Conservation (phyloP, 1,140 invertebrate genomes). For the Caenorhabditis tropicalis region DNA sequence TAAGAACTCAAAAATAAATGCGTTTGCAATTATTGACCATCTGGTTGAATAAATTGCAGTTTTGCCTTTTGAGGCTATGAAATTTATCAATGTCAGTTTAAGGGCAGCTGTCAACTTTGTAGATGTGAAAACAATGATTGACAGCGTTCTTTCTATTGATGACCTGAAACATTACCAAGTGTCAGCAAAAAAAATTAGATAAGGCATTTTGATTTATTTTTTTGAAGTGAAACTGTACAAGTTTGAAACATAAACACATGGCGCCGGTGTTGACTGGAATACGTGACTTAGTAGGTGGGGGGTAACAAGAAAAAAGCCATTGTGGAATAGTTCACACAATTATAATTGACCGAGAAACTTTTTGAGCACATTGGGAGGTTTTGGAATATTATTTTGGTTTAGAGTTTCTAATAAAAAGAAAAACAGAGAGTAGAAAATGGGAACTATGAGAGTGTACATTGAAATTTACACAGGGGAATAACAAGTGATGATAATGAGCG, state of each 20-base stretch:
- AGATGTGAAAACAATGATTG: no score
- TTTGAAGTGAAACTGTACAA: neutral
- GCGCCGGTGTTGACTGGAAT: neutral
- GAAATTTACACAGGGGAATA: neutral
- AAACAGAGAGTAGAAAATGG: neutral
- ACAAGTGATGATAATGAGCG: neutral
- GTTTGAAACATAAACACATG: neutral
- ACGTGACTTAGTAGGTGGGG: neutral
- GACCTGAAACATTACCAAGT: neutral
- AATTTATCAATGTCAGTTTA: no score
- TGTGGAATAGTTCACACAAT: neutral
- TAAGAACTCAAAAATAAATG: no score
- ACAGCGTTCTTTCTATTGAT: no score
- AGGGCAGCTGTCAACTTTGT: no score
- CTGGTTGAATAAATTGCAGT: no score
- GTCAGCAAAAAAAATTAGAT: neutral
- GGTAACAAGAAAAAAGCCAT: neutral
- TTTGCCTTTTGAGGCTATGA: no score
- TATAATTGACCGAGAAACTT: neutral
- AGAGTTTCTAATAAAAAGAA: neutral
- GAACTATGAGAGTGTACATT: no score
- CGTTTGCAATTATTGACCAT: no score
- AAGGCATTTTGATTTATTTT: neutral
- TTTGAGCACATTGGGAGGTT: neutral
- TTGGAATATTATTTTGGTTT: neutral